A percentile compares a stretch with the other conserved stretches of the same genome.
phyloP scores from a whole-genome alignment of 2,797 vertebrate genomes.

The Acridotheres tristis region DNA sequence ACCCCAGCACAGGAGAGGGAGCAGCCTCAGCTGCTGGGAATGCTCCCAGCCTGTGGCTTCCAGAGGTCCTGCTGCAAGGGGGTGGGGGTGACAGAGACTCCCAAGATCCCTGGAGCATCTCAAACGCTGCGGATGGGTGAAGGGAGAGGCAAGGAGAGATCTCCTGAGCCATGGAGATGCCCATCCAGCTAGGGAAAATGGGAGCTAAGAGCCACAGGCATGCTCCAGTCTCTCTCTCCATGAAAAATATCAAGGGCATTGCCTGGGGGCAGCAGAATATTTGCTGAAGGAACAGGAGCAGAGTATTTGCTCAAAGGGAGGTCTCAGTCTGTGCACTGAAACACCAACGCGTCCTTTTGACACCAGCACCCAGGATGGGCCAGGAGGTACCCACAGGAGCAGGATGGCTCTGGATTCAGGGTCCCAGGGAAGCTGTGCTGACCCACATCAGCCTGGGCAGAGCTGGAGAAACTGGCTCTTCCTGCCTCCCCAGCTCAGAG shows the following conservation, averaged over 20 bases:
- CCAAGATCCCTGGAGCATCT: neutral
- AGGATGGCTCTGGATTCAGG: accelerated
- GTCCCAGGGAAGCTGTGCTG: neutral
- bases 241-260: neutral
- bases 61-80: neutral
- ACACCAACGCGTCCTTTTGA: accelerated
- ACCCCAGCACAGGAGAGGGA: neutral
- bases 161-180: neutral
- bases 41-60: accelerated
- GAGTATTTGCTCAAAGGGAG: neutral
- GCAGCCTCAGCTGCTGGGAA: neutral
- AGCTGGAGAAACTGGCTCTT: neutral
- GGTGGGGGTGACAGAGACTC: neutral
- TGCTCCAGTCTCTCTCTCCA: accelerated
- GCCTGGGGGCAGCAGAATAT: neutral
- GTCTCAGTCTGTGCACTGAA: neutral
- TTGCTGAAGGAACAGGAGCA: neutral
- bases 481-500: neutral
- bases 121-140: accelerated
- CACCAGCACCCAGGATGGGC: accelerated
- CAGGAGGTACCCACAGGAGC: neutral
- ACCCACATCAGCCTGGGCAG: neutral
- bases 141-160: neutral
- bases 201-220: accelerated
- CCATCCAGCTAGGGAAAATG: neutral